phyloP scores from a whole-genome alignment of 1,140 invertebrate genomes.

The Drosophila fuyamai region DNA sequence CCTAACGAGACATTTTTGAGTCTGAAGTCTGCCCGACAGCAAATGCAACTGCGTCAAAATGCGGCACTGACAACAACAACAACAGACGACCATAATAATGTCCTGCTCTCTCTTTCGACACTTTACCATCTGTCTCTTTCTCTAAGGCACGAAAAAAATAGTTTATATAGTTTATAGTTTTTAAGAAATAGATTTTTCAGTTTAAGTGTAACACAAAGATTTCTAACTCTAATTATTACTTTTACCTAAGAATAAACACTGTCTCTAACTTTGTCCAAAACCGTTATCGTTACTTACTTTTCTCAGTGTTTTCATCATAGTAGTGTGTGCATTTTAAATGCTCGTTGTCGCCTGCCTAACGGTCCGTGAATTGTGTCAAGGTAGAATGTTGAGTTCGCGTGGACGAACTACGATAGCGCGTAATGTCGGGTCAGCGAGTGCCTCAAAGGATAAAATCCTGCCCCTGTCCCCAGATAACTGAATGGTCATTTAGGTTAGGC shows the following conservation, averaged over 20 bases:
- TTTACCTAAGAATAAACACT: too few relatives aligned
- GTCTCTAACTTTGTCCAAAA: too few relatives aligned
- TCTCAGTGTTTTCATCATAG: constrained; percentile 28
- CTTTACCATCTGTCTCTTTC: neutral
- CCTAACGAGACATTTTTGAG: constrained; percentile 54
- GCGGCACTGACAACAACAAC: constrained; percentile 48
- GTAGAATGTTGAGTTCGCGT: constrained; percentile 44
- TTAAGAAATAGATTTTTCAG: too few relatives aligned
- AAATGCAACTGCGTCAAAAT: constrained; percentile 68
- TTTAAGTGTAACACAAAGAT: too few relatives aligned
- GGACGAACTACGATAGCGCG: constrained; percentile 37
- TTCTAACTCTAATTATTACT: too few relatives aligned
- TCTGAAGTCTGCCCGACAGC: constrained; percentile 55
- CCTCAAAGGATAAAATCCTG: constrained; percentile 25
- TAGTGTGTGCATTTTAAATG: constrained; percentile 70
- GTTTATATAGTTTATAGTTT: too few relatives aligned
- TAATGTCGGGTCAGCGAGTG: constrained; percentile 41
- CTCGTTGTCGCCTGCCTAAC: constrained; percentile 68
- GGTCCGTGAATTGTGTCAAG: constrained; percentile 76
- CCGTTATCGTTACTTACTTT: neutral
- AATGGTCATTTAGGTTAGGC: constrained; percentile 49
- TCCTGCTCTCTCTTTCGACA: constrained; percentile 5
- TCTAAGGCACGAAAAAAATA: neutral
- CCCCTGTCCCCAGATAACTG: constrained; percentile 25
- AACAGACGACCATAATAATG: constrained; percentile 18